Percentiles rank a stretch among this genome's conserved stretches.
Evolutionary conservation across 2,888 invertebrate genomes (phyloP).

Genomic region (Morpho deidamia): DNA sequence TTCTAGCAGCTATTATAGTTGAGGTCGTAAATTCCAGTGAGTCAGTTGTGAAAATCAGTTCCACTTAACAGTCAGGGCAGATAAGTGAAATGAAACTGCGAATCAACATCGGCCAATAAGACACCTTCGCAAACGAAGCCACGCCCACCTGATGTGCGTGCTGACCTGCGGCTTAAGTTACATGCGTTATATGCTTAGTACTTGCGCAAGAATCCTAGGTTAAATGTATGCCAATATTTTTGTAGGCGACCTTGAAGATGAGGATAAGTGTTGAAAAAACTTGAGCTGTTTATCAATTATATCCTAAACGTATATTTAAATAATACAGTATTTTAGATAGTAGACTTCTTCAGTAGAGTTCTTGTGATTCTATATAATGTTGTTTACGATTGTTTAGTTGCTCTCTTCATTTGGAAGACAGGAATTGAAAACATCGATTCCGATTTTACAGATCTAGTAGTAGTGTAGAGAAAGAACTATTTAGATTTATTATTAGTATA

Average conservation of each 20-base stretch:
- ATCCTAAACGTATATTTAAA: background rate
- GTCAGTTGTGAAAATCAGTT: constrained; percentile 29
- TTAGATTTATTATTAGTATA: too few species aligned
- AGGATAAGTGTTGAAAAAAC: constrained; percentile 9
- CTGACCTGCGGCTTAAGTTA: constrained; percentile 29
- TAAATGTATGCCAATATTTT: constrained; percentile 17
- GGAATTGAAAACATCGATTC: too few species aligned
- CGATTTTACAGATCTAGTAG: too few species aligned
- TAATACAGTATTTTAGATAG: too few species aligned
- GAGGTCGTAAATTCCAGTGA: constrained; percentile 22
- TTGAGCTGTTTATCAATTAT: background rate
- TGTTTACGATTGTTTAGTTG: too few species aligned
- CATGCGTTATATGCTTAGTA: constrained; percentile 27
- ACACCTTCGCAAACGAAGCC: constrained; percentile 46
- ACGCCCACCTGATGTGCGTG: constrained; percentile 50
- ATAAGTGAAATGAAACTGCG: constrained; percentile 66
- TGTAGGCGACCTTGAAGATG: constrained; percentile 4
- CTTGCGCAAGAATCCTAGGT: constrained; percentile 24
- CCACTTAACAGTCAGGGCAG: constrained; percentile 55
- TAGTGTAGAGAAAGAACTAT: too few species aligned
- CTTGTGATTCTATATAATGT: too few species aligned
- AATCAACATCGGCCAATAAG: constrained; percentile 54
- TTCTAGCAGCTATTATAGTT: background rate
- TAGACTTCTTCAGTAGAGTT: too few species aligned
- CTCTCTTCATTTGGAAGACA: too few species aligned